Evolutionary conservation across 2,113 vertebrate genomes (phyloP).

Genomic region (Vulpes vulpes): DNA sequence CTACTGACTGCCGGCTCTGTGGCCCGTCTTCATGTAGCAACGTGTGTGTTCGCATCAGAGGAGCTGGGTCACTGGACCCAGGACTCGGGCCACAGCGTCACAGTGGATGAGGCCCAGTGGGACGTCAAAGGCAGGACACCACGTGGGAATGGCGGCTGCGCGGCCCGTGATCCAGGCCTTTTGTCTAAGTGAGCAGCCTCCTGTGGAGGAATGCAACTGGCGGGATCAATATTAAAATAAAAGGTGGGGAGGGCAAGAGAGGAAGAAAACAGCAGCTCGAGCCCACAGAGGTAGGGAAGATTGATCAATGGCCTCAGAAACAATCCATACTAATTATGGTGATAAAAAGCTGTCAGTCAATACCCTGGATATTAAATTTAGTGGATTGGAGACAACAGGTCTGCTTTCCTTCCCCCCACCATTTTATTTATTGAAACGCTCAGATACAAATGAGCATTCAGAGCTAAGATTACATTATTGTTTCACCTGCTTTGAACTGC

Average conservation of each 20-base stretch:
- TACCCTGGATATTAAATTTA: constrained; percentile 87
- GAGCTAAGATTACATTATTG: constrained; percentile 83
- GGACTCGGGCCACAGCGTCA: neutral
- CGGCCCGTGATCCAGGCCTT: neutral
- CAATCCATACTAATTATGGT: constrained; percentile 86
- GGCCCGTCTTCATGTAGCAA: neutral
- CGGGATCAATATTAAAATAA: constrained; percentile 84
- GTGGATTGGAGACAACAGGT: constrained; percentile 87
- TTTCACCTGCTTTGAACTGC: constrained; percentile 86
- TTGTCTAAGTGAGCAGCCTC: constrained; percentile 71
- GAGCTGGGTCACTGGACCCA: neutral
- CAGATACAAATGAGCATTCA: constrained; percentile 87
- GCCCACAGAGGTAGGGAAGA: constrained; percentile 72
- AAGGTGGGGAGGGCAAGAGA: constrained; percentile 63
- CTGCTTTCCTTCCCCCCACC: constrained; percentile 76
- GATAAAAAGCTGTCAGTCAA: constrained; percentile 88
- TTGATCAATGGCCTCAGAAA: constrained; percentile 84
- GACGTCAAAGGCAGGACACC: neutral
- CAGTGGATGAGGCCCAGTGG: neutral
- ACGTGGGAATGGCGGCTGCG: neutral
- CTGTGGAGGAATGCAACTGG: constrained; percentile 71
- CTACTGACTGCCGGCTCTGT: neutral
- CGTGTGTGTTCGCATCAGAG: neutral
- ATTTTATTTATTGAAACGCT: constrained; percentile 84
- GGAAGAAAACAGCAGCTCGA: constrained; percentile 60